Evolutionary conservation across 2,113 vertebrate genomes (phyloP), one percentile per base, ranked within the genome.

Genomic region (Axis porcinus): DNA sequence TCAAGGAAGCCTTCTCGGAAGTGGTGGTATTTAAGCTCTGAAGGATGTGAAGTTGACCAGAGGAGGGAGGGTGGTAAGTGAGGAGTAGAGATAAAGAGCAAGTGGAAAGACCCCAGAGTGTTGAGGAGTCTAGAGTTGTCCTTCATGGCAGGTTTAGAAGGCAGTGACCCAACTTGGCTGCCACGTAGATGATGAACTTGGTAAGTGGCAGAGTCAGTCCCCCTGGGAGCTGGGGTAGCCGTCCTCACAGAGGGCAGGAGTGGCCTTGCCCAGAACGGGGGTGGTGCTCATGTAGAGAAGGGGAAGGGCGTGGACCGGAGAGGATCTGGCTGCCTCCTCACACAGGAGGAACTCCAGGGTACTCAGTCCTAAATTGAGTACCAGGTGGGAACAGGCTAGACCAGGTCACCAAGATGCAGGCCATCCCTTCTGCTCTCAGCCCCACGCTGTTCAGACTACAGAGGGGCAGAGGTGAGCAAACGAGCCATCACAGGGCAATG

Each of bases 121-220:
- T 10, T 50, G 9, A 40, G 33, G 60, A 58, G 14, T 28, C 70
- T 30, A 43, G 74, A 93, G 62, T 7, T 43, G 30, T 62, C n/a
- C 43, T 54, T 50, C 83, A 30, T 0, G 12, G 81, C 52, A 91
- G 78, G 52, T 30, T 57, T 33, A 7, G 43, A 36, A 90, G 36
- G 25, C 62, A 58, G 60, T 16, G 82, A 33, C 70, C 27, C 17
- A 6, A 67, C 14, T 17, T 16, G 50, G 64, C 74, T 93, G 55
- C 28, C 36, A 4, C 0, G n/a, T 9, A 52, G 36, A 28, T 33
- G 33, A 7, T 16, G 19, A 84, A 40, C 25, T 8, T 0, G 1
- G 7, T 0, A 3, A 67, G 58, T 3, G 15, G 86, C 33, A 50
- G 60, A 30, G 16, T 36, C 13, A 74, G 50, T n/a, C 50, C 54